A percentile compares a stretch with the other conserved stretches of the same genome.
phyloP scores from a whole-genome alignment of 2,888 invertebrate genomes.

The Bembecia ichneumoniformis region DNA sequence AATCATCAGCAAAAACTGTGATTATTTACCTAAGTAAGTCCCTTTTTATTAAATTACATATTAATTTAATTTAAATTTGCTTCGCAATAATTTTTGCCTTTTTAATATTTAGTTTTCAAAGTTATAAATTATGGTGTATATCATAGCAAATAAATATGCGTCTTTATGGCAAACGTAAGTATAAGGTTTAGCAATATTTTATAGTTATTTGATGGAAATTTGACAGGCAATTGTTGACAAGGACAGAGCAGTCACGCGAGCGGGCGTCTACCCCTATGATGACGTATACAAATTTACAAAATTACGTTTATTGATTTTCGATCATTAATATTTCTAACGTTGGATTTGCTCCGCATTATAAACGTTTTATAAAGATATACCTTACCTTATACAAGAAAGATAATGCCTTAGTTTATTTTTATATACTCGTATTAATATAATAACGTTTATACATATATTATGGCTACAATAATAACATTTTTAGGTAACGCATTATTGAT shows the following conservation, averaged over 20 bases:
- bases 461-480: too few species aligned
- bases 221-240: conserved; percentile 13
- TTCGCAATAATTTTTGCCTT: too few species aligned
- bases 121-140: neutral
- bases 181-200: conserved; percentile 27
- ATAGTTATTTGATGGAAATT: conserved; percentile 39
- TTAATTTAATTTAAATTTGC: too few species aligned
- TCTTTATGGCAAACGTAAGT: conserved; percentile 19
- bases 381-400: too few species aligned
- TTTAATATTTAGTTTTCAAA: neutral
- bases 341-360: conserved; percentile 5
- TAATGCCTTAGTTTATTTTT: too few species aligned
- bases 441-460: too few species aligned
- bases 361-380: conserved; percentile 6
- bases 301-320: neutral
- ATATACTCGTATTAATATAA: too few species aligned
- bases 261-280: conserved; percentile 22
- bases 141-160: conserved; percentile 1
- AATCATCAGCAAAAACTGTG: too few species aligned
- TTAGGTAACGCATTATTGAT: too few species aligned
- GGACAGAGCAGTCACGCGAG: conserved; percentile 30
- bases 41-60: too few species aligned
- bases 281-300: neutral
- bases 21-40: too few species aligned
- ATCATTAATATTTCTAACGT: too few species aligned